Evolutionary conservation across 2,888 invertebrate genomes (phyloP), one percentile per base, ranked within the genome.

Genomic region (Myopa testacea): DNA sequence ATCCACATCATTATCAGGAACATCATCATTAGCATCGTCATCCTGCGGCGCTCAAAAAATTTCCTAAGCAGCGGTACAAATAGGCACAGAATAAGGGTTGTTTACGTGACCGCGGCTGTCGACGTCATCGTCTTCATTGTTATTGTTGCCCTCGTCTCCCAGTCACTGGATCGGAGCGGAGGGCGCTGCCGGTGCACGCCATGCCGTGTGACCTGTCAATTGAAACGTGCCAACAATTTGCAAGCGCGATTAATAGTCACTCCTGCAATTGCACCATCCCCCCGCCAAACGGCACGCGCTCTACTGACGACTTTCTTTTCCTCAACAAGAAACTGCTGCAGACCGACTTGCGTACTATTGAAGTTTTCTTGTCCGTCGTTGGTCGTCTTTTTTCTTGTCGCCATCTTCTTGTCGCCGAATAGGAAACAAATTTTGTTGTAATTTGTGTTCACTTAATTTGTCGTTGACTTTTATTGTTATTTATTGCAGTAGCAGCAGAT

Each of bases 201-300:
- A 26, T 79, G 79, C 80, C 58, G 80, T 26, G 26, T 26, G 26
- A 26, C 26, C 79, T 87, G 88, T 87, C 87, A 87, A 88, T 86
- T 88, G 88, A 88, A 87, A 88, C 87, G 87, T 87, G 88, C 86
- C 87, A 88, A 86, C 87, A 88, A 87, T 88, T 87, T 88, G 88
- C 87, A 86, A 87, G 84, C 86, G 85, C 87, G 87, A 87, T 87
- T 88, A 87, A 88, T 87, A 86, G 87, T 81, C 55, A 52, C 62
- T 63, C 52, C 67, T 6, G 65, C 50, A 4, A 4, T 14, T 37
- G n/a, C 5, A 34, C 6, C 16, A 3, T 40, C 38, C 4, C 14
- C 19, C 45, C 68, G 14, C 6, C 50, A 50, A 69, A 50, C 68
- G 45, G n/a, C 68, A 7, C 50, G 34, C 67, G 12, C 65, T 40